These are phyloP conservation scores for Thalassaphorura encarpata DNA, from an alignment of 1,140 invertebrate genomes.

Conservation along the genomic window DNA sequence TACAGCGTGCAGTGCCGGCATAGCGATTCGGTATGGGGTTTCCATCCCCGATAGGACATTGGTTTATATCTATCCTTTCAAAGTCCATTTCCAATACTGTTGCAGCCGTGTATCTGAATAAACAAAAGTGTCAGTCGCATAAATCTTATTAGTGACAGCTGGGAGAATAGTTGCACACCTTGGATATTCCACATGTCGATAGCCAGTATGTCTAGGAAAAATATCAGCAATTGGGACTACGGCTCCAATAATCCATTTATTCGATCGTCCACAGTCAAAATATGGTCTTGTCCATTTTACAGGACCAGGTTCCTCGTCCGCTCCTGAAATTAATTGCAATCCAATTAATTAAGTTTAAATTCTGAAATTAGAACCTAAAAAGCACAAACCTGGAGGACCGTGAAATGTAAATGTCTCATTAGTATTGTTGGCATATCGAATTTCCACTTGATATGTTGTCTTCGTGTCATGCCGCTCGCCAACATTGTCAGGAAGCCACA, in stretches of 20 bases:
- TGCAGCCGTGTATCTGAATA: conserved; percentile 87
- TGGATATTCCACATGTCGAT: conserved; percentile 89
- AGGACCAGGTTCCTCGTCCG: conserved; percentile 77
- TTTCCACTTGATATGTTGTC: conserved; percentile 70
- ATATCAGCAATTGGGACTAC: conserved; percentile 91
- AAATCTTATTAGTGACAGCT: conserved; percentile 8
- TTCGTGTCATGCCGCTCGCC: conserved; percentile 79
- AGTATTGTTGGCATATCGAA: conserved; percentile 88
- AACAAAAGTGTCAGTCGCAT: conserved; percentile 44
- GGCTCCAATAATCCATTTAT: conserved; percentile 90
- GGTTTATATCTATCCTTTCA: conserved; percentile 95
- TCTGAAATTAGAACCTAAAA: background rate
- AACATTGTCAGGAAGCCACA: conserved; percentile 78
- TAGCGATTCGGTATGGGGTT: conserved; percentile 83
- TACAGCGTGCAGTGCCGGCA: conserved; percentile 81
- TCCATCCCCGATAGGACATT: conserved; percentile 77
- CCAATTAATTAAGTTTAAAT: background rate
- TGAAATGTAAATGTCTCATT: conserved; percentile 93
- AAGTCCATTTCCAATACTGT: conserved; percentile 93
- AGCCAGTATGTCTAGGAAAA: conserved; percentile 87
- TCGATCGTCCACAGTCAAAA: conserved; percentile 90
- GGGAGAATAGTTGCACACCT: conserved; percentile 45
- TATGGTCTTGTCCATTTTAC: conserved; percentile 90
- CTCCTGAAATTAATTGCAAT: conserved; percentile 40
- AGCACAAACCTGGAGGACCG: conserved; percentile 55